phyloP scores from a whole-genome alignment of 92 coral and sea anemone genomes.

The Palythoa heliodiscus region DNA sequence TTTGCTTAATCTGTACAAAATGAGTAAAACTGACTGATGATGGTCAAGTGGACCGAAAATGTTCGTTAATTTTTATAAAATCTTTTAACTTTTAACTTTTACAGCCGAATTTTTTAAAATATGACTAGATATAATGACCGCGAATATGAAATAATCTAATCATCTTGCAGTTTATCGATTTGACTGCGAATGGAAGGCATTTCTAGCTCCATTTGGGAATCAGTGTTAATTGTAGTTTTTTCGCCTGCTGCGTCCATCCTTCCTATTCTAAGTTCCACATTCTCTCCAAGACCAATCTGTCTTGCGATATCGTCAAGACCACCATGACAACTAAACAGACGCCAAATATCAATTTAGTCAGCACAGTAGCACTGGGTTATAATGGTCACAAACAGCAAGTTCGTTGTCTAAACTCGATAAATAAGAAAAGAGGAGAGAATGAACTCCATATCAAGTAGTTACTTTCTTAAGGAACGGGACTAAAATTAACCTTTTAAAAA shows the following conservation, averaged over 20 bases:
- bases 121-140: slow-evolving; percentile 5
- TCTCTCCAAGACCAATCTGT: slow-evolving; percentile 44
- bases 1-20: slow-evolving; percentile 6
- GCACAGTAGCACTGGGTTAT: slow-evolving; percentile 4
- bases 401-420: background rate
- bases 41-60: no score
- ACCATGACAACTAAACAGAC: slow-evolving; percentile 14
- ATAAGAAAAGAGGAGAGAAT: background rate
- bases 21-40: slow-evolving; percentile 13
- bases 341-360: slow-evolving; percentile 4
- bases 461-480: slow-evolving; percentile 1
- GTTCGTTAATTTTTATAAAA: no score
- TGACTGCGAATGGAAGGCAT: slow-evolving; percentile 9
- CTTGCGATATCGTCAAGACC: slow-evolving; percentile 42
- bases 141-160: slow-evolving; percentile 12
- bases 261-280: slow-evolving; percentile 32
- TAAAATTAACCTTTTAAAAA: slow-evolving; percentile 8
- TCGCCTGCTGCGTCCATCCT: slow-evolving; percentile 56
- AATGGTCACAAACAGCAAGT: slow-evolving; percentile 14
- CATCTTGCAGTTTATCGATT: slow-evolving; percentile 19
- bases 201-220: slow-evolving; percentile 48
- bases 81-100: no score
- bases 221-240: slow-evolving; percentile 41
- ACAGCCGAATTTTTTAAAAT: no score
- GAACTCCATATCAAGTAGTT: slow-evolving; percentile 3